A percentile compares a stretch with the other conserved stretches of the same genome.
phyloP scores from a whole-genome alignment of 2,888 invertebrate genomes.

The Ormyrus pomaceus region DNA sequence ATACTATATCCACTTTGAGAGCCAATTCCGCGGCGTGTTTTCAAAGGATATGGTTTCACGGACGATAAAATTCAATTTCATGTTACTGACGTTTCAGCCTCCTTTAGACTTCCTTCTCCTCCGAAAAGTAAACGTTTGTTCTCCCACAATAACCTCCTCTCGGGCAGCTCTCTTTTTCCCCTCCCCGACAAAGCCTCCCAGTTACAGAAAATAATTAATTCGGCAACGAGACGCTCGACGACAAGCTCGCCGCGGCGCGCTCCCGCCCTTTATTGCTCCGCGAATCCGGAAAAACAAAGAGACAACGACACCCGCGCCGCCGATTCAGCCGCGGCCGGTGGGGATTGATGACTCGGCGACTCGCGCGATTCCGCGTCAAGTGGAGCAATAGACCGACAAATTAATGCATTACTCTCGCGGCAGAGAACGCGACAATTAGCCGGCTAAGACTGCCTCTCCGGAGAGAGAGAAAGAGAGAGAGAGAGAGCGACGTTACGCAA shows the following conservation, averaged over 20 bases:
- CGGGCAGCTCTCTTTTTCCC: neutral
- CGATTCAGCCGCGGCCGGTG: too few relatives aligned
- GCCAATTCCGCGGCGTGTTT: neutral
- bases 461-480: neutral
- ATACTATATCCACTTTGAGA: slow-evolving; percentile 34
- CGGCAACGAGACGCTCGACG: neutral
- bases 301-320: too few relatives aligned
- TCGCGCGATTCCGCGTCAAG: neutral
- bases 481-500: neutral
- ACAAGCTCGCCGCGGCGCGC: neutral
- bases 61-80: slow-evolving; percentile 21
- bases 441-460: neutral
- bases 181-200: neutral
- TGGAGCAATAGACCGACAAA: neutral
- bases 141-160: too few relatives aligned
- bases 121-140: neutral
- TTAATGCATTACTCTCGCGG: slow-evolving; percentile 8
- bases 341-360: too few relatives aligned
- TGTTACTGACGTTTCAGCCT: neutral
- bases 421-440: neutral
- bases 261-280: neutral
- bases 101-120: neutral
- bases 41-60: slow-evolving; percentile 4
- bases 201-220: neutral
- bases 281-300: too few relatives aligned